These are phyloP conservation scores for Ranitomeya imitator DNA, from an alignment of 2,113 vertebrate species.

Conservation along the genomic window DNA sequence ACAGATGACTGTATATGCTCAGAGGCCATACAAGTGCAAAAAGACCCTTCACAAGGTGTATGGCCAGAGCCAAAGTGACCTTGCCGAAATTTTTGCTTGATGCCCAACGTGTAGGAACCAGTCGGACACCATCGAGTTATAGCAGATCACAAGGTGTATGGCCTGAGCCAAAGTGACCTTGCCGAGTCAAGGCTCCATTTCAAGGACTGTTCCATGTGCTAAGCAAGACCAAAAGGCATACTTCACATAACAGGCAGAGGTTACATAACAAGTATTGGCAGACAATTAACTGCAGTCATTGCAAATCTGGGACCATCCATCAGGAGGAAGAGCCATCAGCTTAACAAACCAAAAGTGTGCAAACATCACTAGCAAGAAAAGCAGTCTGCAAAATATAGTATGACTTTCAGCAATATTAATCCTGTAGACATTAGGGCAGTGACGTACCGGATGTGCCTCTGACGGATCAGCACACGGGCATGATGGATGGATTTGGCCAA, in stretches of 20 bases:
- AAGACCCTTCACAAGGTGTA: conserved; percentile 84
- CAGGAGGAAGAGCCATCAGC: neutral
- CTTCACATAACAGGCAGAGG: neutral
- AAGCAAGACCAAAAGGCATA: conserved; percentile 59
- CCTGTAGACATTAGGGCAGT: neutral
- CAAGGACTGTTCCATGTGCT: conserved; percentile 57
- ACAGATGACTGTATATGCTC: neutral
- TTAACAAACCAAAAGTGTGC: too few relatives aligned
- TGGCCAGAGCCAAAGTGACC: conserved; percentile 89
- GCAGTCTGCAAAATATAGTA: too few relatives aligned
- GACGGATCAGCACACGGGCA: conserved; percentile 89
- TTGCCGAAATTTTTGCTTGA: conserved; percentile 71
- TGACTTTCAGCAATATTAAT: too few relatives aligned
- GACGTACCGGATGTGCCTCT: conserved; percentile 89
- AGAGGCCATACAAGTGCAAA: neutral
- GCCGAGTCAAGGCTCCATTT: conserved; percentile 39
- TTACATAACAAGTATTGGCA: neutral
- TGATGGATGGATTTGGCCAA: conserved; percentile 92
- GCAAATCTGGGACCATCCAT: neutral
- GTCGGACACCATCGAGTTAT: neutral
- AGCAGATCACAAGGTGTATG: conserved; percentile 33
- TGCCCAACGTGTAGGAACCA: neutral
- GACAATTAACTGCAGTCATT: conserved; percentile 29
- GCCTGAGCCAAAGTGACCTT: conserved; percentile 46
- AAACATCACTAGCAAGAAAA: too few relatives aligned